Base-by-base conservation (phyloP, 2,888 invertebrate species). In the Gastrophysa polygoni region DNA sequence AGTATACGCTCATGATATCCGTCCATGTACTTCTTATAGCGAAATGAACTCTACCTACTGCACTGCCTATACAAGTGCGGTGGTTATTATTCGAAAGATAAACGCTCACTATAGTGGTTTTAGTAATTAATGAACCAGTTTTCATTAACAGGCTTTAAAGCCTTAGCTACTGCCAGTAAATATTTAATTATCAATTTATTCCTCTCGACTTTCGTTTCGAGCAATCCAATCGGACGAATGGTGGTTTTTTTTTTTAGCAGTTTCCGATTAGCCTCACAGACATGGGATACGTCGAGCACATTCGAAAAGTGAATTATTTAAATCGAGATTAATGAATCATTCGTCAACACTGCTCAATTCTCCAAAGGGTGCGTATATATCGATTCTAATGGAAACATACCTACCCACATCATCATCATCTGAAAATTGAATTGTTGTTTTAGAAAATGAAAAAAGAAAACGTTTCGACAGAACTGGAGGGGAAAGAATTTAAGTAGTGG, bases 141-240 rank as follows among this genome's bases (percentile, higher is more conserved):
- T 73, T 62, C 72, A 74, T 75, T 73, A 73, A 69, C 71, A 63
- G 63, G 60, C 69, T 71, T 69, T 72, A 72, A 69, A 67, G 68
- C 71, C 72, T 68, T 55, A 65, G 69, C 71, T 68, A 68, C 71
- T 69, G 59, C 65, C 66, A 62, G 69, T 76, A 72, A 75, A 76
- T 75, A 73, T 75, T 76, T 76, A 75, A 75, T 76, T 72, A 73
- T 73, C 75, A 75, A 76, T 76, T 75, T 73, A 72, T 75, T 75
- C 72, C 71, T 72, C 66, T 64, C 54, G 65, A 64, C 68, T 73
- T 68, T 62, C 68, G 72, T 73, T 69, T 69, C 61, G 65, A 67
- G 67, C 66, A 66, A 72, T 70, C 72, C 68, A 64, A 63, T 65
- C 63, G 61, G 50, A 52, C 29, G 62, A 52, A 49, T 29, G 54